Conservation (phyloP, 2,113 vertebrate species). For the Tupaia tana region DNA sequence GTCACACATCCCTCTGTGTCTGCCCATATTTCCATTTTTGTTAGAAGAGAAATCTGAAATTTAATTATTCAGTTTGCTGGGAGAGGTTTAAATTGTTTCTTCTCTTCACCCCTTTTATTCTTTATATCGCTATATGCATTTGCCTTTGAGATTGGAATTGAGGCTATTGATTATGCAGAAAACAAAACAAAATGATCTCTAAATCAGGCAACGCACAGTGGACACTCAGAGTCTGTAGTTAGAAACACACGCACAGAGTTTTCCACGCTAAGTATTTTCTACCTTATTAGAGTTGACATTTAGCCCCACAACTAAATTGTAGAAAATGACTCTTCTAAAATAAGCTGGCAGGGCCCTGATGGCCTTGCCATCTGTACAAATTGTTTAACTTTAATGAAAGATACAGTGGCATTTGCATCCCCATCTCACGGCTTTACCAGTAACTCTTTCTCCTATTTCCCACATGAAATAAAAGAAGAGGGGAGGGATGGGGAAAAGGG, state of each 20-base stretch:
- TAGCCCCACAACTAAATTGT: conserved; percentile 45
- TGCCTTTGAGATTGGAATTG: conserved; percentile 14
- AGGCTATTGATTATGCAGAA: conserved; percentile 26
- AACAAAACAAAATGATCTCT: conserved; percentile 46
- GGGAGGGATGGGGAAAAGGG: not conserved
- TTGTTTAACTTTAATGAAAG: conserved; percentile 68
- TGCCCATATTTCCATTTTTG: not conserved
- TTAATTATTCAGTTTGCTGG: conserved; percentile 11
- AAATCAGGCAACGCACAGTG: not conserved
- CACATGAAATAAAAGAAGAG: not conserved
- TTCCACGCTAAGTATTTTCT: conserved; percentile 30
- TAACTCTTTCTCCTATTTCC: not conserved
- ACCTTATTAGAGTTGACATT: conserved; percentile 62
- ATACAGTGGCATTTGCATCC: not conserved
- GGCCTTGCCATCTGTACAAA: conserved; percentile 69
- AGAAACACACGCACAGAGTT: not conserved
- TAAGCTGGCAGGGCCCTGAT: conserved; percentile 39
- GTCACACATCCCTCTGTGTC: not conserved
- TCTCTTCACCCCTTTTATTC: not conserved
- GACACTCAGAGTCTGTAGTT: not conserved
- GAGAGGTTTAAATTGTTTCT: conserved; percentile 31
- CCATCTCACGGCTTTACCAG: conserved; percentile 27
- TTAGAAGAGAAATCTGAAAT: not conserved
- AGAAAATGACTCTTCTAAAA: conserved; percentile 71
- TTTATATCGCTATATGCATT: conserved; percentile 4